These are phyloP conservation scores for Phyto melanocephala DNA, from an alignment of 2,888 invertebrate species.

Conservation along the genomic window DNA sequence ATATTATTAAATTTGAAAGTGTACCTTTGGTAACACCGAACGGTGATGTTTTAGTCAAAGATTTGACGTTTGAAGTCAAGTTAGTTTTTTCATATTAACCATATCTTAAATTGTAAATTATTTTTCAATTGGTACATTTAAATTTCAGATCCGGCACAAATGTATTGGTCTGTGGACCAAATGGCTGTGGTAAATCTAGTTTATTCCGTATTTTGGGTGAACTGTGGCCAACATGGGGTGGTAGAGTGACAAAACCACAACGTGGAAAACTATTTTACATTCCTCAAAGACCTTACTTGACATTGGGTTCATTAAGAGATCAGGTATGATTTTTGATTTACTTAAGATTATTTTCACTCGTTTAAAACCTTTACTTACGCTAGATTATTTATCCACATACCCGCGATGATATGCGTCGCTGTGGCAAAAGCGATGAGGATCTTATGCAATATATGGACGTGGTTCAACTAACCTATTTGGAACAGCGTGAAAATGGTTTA, in stretches of 20 bases:
- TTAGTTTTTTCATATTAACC: constrained; percentile 70
- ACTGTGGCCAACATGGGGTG: constrained; percentile 98
- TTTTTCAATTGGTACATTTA: neutral
- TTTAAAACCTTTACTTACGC: neutral
- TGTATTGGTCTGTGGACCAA: constrained; percentile 98
- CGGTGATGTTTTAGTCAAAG: constrained; percentile 94
- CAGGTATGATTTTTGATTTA: constrained; percentile 81
- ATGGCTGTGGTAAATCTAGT: constrained; percentile 98
- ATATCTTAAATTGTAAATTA: too few species aligned
- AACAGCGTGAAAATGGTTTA: constrained; percentile 91
- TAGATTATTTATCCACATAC: constrained; percentile 95
- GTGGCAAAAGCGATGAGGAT: constrained; percentile 88
- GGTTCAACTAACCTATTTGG: constrained; percentile 91
- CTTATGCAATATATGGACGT: constrained; percentile 87
- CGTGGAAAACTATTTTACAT: constrained; percentile 95
- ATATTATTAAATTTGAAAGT: constrained; percentile 92
- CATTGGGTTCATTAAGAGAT: constrained; percentile 94
- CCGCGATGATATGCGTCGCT: constrained; percentile 88
- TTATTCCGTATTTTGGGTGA: constrained; percentile 97
- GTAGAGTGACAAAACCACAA: constrained; percentile 95
- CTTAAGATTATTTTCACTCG: neutral
- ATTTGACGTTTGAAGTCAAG: constrained; percentile 93
- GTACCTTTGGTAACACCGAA: constrained; percentile 98
- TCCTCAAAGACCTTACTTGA: constrained; percentile 99
- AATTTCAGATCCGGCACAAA: constrained; percentile 90